These are phyloP conservation scores for Gallinago solitaria DNA, from an alignment of 2,797 vertebrate species.

Conservation along the genomic window DNA sequence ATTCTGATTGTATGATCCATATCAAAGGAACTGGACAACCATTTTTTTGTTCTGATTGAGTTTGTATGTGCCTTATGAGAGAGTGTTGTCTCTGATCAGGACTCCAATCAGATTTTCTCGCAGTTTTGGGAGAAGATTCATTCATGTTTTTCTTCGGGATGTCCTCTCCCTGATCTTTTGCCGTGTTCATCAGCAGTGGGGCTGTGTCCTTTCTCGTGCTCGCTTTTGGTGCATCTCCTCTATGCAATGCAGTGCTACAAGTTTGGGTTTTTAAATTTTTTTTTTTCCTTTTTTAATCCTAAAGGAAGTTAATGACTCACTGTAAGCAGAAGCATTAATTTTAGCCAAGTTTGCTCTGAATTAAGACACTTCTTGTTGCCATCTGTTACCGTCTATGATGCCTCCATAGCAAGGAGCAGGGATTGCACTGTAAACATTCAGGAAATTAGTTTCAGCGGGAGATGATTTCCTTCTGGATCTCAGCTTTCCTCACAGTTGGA, in stretches of 20 bases:
- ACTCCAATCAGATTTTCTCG: not conserved
- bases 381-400: slow-evolving; percentile 57
- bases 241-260: not conserved
- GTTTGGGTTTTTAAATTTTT: not conserved
- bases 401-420: slow-evolving; percentile 36
- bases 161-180: slow-evolving; percentile 24
- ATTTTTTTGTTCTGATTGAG: slow-evolving; percentile 7
- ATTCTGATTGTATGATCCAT: slow-evolving; percentile 40
- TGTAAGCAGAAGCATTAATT: slow-evolving; percentile 59
- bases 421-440: slow-evolving; percentile 48
- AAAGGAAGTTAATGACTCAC: slow-evolving; percentile 63
- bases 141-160: not conserved
- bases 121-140: slow-evolving; percentile 10
- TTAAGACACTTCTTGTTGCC: slow-evolving; percentile 56
- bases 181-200: not conserved
- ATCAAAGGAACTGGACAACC: slow-evolving; percentile 39
- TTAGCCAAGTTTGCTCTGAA: slow-evolving; percentile 60
- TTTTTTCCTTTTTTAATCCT: not conserved
- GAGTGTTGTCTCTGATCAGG: not conserved
- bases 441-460: slow-evolving; percentile 62
- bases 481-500: slow-evolving; percentile 18
- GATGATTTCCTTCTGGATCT: slow-evolving; percentile 62
- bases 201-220: slow-evolving; percentile 35
- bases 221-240: not conserved
- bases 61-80: slow-evolving; percentile 23